Evolutionary conservation across 2,797 vertebrate genomes (phyloP).

Genomic region (Rhabdophis nuchalis): DNA sequence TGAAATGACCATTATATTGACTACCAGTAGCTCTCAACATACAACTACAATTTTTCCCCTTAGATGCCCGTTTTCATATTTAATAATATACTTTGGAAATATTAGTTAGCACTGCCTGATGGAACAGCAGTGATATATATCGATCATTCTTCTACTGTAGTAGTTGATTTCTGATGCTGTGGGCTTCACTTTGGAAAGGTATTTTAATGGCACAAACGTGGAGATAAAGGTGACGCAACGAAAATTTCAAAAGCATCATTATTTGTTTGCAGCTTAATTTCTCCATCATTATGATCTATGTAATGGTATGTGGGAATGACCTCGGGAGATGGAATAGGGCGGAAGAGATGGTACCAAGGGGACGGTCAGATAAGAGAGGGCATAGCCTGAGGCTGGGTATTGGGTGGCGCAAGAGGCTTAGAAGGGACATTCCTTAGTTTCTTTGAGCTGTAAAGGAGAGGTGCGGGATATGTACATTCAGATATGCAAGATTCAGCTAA

Average conservation of each 20-base stretch:
- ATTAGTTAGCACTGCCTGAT: neutral
- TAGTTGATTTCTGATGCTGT: neutral
- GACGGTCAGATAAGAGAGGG: neutral
- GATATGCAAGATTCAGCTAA: too few relatives aligned
- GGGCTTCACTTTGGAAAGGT: neutral
- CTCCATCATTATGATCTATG: neutral
- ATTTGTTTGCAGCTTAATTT: neutral
- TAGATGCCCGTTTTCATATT: neutral
- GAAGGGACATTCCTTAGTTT: neutral
- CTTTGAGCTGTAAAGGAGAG: neutral
- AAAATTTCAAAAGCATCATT: neutral
- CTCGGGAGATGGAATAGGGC: neutral
- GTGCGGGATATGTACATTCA: neutral
- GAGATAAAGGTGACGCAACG: neutral
- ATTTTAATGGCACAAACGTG: neutral
- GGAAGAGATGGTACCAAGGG: neutral
- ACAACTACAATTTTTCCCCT: rapidly evolving
- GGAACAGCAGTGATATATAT: neutral
- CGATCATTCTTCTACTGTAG: neutral
- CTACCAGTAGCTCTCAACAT: too few relatives aligned
- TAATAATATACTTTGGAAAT: neutral
- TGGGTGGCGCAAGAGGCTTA: neutral
- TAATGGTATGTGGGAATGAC: neutral
- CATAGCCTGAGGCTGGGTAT: neutral
- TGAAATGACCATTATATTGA: neutral